Conservation (phyloP, 2,797 vertebrate genomes). For the Enteromius fasciolatus region DNA sequence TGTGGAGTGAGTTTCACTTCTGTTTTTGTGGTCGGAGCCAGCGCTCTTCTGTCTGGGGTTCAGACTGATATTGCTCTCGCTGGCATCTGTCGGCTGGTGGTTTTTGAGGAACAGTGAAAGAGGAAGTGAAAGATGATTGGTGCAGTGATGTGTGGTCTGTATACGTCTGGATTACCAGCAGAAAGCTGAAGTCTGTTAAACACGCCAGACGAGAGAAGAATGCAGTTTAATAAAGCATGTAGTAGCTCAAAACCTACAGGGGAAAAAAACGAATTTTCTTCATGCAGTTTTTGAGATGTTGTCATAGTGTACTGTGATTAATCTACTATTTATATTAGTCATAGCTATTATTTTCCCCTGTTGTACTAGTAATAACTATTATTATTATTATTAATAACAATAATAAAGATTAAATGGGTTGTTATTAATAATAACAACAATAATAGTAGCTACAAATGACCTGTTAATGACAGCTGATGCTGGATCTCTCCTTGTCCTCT, state of each 20-base stretch:
- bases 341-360: neutral
- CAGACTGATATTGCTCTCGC: constrained; percentile 18
- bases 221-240: neutral
- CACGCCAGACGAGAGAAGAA: neutral
- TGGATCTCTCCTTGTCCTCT: too few species aligned
- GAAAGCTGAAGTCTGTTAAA: neutral
- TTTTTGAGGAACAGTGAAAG: constrained; percentile 9
- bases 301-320: neutral
- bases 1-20: constrained; percentile 15
- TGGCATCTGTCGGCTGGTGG: constrained; percentile 30
- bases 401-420: neutral
- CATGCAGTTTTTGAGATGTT: neutral
- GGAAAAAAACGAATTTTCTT: neutral
- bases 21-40: neutral
- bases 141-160: constrained; percentile 17
- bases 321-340: neutral
- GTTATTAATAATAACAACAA: neutral
- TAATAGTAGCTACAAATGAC: too few species aligned
- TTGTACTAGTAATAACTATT: neutral
- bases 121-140: constrained; percentile 35
- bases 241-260: neutral
- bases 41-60: neutral
- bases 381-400: neutral
- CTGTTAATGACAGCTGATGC: too few species aligned
- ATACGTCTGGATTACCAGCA: constrained; percentile 20